These are phyloP conservation scores for Rotaria socialis DNA, from an alignment of 2,888 invertebrate genomes.

Conservation along the genomic window DNA sequence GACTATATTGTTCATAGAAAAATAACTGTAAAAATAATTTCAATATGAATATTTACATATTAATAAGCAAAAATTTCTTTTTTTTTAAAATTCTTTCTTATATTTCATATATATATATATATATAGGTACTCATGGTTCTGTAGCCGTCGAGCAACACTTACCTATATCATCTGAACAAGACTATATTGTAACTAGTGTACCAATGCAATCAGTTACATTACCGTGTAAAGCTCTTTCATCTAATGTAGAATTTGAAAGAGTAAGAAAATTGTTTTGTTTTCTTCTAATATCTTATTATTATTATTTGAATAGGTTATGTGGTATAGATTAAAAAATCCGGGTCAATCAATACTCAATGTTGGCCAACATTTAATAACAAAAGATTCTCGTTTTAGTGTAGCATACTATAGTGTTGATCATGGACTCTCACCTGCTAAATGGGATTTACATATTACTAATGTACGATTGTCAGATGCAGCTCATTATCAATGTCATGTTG, in stretches of 20 bases:
- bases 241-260: neutral
- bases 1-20: neutral
- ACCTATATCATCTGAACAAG: neutral
- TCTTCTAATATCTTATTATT: neutral
- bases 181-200: neutral
- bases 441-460: conserved; percentile 30
- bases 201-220: conserved; percentile 8
- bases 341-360: neutral
- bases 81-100: neutral
- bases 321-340: conserved; percentile 17
- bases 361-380: conserved; percentile 26
- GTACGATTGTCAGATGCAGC: neutral
- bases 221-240: conserved; percentile 5
- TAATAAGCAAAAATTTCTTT: neutral
- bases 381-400: conserved; percentile 21
- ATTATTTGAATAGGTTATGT: neutral
- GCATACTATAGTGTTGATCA: conserved; percentile 25
- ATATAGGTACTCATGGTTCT: neutral
- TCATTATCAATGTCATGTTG: conserved; percentile 34
- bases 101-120: neutral
- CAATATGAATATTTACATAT: neutral
- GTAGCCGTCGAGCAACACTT: neutral
- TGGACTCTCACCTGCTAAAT: neutral
- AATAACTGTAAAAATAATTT: neutral
- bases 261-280: neutral